Percentiles rank a stretch among this genome's conserved stretches.
phyloP scores from a whole-genome alignment of 2,113 vertebrate genomes.

The Machaerirhynchus nigripectus region DNA sequence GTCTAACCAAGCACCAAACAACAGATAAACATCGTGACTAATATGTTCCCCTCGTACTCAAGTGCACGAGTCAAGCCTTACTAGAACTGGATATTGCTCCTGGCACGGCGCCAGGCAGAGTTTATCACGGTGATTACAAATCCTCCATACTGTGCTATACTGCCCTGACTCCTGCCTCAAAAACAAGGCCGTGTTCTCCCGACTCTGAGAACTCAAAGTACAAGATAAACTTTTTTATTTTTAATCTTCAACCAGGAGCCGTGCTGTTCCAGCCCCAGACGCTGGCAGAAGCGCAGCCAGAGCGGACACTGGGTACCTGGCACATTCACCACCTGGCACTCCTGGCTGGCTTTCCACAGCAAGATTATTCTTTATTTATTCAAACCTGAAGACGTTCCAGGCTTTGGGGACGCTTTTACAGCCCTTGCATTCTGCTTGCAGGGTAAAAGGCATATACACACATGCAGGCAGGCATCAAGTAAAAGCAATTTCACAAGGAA shows the following conservation, averaged over 20 bases:
- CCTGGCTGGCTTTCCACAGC: background rate
- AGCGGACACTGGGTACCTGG: constrained; percentile 21
- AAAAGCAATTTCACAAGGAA: background rate
- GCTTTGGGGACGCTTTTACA: background rate
- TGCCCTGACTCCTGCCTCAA: background rate
- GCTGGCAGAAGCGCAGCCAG: background rate
- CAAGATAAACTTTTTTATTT: constrained; percentile 26
- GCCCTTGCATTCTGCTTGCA: background rate
- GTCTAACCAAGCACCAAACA: background rate
- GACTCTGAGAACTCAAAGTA: constrained; percentile 13
- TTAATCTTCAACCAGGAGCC: background rate
- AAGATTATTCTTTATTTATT: background rate
- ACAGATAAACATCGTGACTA: constrained; percentile 58
- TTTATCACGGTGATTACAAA: constrained; percentile 28
- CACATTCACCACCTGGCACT: constrained; percentile 32
- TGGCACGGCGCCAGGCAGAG: background rate
- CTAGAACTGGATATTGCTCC: constrained; percentile 47
- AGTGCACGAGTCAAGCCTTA: constrained; percentile 44
- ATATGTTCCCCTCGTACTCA: constrained; percentile 18
- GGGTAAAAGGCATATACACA: rapidly evolving
- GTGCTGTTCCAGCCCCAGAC: background rate
- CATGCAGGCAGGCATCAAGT: background rate
- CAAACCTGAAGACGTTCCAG: background rate
- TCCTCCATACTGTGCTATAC: background rate
- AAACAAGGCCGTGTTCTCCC: background rate